These are phyloP conservation scores for Phoeniculus purpureus DNA, from an alignment of 2,797 vertebrate genomes.

Conservation along the genomic window DNA sequence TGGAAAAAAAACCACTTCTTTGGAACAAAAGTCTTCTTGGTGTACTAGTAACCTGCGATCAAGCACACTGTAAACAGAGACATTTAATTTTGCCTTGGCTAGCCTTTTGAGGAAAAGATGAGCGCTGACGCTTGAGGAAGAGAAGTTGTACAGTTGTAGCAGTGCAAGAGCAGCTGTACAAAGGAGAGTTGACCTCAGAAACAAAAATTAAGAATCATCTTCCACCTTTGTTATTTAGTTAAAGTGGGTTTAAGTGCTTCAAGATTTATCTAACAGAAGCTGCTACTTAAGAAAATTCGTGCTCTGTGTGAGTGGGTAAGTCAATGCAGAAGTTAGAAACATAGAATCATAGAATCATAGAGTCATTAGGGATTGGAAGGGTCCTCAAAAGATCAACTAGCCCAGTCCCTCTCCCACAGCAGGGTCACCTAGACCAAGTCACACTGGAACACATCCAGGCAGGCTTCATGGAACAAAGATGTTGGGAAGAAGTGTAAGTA, in stretches of 20 bases:
- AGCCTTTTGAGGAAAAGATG: not conserved
- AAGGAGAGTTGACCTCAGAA: slow-evolving; percentile 25
- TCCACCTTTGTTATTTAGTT: not conserved
- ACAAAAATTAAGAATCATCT: slow-evolving; percentile 30
- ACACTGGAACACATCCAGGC: too few relatives aligned
- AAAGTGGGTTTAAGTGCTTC: not conserved
- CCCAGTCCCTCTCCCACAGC: too few relatives aligned
- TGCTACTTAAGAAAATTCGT: not conserved
- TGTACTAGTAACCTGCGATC: not conserved
- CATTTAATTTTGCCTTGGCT: not conserved
- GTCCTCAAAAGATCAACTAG: too few relatives aligned
- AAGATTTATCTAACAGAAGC: slow-evolving; percentile 21
- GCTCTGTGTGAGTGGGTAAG: not conserved
- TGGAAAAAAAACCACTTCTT: not conserved
- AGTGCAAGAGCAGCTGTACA: not conserved
- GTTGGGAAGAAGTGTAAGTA: not conserved
- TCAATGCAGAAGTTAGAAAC: not conserved
- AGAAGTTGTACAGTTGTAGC: not conserved
- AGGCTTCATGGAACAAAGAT: not conserved
- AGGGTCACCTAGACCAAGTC: too few relatives aligned
- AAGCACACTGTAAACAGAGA: not conserved
- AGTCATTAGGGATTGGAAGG: too few relatives aligned
- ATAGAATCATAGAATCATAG: too few relatives aligned
- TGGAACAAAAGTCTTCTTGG: not conserved
- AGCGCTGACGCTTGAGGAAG: not conserved